phyloP scores from a whole-genome alignment of 2,888 invertebrate genomes.

The Malthinus flaveolus region DNA sequence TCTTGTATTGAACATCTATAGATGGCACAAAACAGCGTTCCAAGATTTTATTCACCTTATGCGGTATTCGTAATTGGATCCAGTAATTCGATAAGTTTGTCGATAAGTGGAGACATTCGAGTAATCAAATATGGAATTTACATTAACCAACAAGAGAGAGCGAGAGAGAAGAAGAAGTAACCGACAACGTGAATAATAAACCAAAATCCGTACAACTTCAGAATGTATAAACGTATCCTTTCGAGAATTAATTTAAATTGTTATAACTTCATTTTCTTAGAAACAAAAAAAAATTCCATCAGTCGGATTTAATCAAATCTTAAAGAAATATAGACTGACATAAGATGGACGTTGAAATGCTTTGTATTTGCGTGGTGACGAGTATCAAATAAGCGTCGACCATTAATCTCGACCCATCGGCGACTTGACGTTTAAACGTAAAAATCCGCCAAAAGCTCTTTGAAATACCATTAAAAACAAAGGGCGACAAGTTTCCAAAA shows the following conservation, averaged over 20 bases:
- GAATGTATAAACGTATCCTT: constrained; percentile 1
- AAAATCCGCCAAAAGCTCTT: constrained; percentile 17
- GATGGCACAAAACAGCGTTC: constrained; percentile 41
- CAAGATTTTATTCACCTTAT: constrained; percentile 56
- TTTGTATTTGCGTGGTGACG: constrained; percentile 38
- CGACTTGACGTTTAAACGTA: constrained; percentile 39
- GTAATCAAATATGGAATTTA: constrained; percentile 51
- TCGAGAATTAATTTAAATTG: not conserved
- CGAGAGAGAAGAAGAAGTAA: not conserved
- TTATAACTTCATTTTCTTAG: constrained; percentile 3
- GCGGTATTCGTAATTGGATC: constrained; percentile 55
- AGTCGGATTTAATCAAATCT: constrained; percentile 7
- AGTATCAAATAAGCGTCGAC: constrained; percentile 42
- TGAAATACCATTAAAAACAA: not conserved
- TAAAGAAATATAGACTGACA: constrained; percentile 26
- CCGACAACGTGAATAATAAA: constrained; percentile 2
- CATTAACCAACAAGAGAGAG: not conserved
- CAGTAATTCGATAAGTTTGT: constrained; percentile 52
- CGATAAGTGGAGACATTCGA: constrained; percentile 50
- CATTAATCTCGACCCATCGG: constrained; percentile 46
- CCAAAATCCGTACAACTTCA: not conserved
- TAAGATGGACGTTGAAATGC: constrained; percentile 31
- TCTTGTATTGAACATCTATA: constrained; percentile 48
- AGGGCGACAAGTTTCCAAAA: not conserved
- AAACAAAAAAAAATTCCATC: constrained; percentile 8